Evolutionary conservation across 2,797 vertebrate species (phyloP), one percentile per base, ranked within the genome.

Genomic region (Hoplostethus mediterraneus): DNA sequence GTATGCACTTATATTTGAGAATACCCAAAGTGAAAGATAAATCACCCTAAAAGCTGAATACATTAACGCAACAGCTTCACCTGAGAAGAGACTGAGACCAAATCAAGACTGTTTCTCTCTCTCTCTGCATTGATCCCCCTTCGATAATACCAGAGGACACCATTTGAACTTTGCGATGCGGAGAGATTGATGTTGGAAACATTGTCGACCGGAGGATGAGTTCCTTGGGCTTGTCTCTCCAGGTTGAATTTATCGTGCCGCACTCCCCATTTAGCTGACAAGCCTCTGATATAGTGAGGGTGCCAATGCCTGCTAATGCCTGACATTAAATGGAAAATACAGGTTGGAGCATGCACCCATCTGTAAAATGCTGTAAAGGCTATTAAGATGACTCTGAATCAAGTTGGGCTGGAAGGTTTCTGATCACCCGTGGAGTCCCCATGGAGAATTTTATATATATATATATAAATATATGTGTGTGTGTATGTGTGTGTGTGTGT

Each of bases 221-320:
- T 54, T 30, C 44, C 48, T 63, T 55, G 3, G 30, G 31, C 56
- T 63, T 38, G 1, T 75, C 64, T 72, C 52, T 42, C 1, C n/a
- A n/a, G 64, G 70, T 52, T 14, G 53, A 48, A 81, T 80, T 63
- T 77, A 66, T 79, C 63, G 75, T 63, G 48, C 63, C 25, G 0
- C 48, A 3, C 58, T 85, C 61, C 62, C 66, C 53, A 51, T 78
- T 83, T 71, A 71, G 47, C 66, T 69, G 73, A 88, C 73, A 69
- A 31, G 57, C 25, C 53, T 58, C 44, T 84, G 80, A 87, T 87
- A 28, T 77, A 78, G 76, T 33, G 62, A 72, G 38, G n/a, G 25
- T 59, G 59, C 61, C 79, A 58, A 60, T 70, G 36, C 81, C 64
- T 73, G 67, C 67, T 87, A 83, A 87, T 82, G 74, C 72, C 59